Evolutionary conservation across 2,797 vertebrate genomes (phyloP).

Genomic region (Takifugu ocellatus): DNA sequence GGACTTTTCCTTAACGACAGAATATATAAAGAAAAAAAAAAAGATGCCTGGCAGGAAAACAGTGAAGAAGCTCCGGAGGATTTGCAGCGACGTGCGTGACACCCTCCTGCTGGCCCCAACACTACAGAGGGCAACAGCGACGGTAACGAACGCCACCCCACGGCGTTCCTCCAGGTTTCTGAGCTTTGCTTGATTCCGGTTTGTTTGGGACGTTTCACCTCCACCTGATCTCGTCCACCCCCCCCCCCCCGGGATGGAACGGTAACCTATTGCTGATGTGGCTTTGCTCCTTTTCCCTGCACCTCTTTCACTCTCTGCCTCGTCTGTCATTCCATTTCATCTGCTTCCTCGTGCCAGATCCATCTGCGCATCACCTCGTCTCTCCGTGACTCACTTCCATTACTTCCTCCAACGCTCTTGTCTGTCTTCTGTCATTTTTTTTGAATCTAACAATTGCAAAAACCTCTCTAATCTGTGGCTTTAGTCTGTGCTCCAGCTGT

Average conservation of each 20-base stretch:
- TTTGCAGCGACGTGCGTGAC: no score
- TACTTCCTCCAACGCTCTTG: conserved; percentile 7
- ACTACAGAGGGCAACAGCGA: no score
- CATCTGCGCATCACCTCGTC: conserved; percentile 30
- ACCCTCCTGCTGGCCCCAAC: no score
- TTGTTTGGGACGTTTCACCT: no score
- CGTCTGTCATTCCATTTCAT: conserved; percentile 43
- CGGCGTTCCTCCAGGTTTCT: no score
- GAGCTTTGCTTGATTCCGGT: no score
- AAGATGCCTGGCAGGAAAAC: no score
- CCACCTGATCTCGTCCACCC: no score
- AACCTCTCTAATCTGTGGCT: conserved; percentile 34
- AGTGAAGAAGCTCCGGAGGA: no score
- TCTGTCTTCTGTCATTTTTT: conserved; percentile 18
- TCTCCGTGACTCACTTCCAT: conserved; percentile 16
- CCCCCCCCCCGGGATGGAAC: conserved; percentile 39
- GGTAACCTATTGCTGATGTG: conserved; percentile 47
- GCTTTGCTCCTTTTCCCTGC: conserved; percentile 21
- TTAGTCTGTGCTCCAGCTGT: conserved; percentile 7
- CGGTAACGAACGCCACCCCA: no score
- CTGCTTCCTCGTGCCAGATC: conserved; percentile 24
- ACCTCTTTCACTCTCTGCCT: conserved; percentile 19
- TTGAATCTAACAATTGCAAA: conserved; percentile 13
- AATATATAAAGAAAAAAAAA: no score
- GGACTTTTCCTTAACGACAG: no score